These are phyloP conservation scores for Sebastes melanostomus DNA, from an alignment of 2,797 vertebrate genomes.

Conservation along the genomic window DNA sequence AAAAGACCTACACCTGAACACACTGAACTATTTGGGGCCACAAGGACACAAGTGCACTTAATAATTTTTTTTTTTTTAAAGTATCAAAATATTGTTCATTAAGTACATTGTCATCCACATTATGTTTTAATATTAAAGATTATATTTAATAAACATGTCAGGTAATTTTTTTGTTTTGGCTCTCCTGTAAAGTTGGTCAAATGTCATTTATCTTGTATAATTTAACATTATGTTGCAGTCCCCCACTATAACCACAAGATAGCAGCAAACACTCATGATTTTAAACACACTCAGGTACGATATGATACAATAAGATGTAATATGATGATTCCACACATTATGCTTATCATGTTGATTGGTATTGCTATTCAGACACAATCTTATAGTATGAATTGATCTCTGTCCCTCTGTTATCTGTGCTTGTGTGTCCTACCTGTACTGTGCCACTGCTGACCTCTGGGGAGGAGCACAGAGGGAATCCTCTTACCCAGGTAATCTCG, in stretches of 20 bases:
- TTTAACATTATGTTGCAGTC: not conserved
- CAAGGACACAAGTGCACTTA: too few species aligned
- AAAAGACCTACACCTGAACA: too few species aligned
- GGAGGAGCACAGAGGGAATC: conserved; percentile 62
- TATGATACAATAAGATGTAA: not conserved
- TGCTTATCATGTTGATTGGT: not conserved
- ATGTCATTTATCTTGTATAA: not conserved
- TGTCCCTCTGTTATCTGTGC: not conserved
- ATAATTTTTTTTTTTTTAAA: too few species aligned
- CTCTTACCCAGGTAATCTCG: conserved; percentile 76
- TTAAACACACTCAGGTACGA: not conserved
- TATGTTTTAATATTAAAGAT: not conserved
- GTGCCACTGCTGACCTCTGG: not conserved
- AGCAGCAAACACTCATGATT: not conserved
- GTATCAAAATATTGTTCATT: too few species aligned
- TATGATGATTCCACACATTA: not conserved
- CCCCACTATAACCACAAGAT: not conserved
- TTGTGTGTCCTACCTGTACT: not conserved
- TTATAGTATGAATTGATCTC: not conserved
- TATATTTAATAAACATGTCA: not conserved
- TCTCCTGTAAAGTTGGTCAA: not conserved
- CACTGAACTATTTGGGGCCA: too few species aligned
- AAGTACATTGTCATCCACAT: not conserved
- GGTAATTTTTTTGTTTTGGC: not conserved
- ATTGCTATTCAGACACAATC: not conserved